phyloP scores from a whole-genome alignment of 2,797 vertebrate species.

The Cichlasoma orientale region DNA sequence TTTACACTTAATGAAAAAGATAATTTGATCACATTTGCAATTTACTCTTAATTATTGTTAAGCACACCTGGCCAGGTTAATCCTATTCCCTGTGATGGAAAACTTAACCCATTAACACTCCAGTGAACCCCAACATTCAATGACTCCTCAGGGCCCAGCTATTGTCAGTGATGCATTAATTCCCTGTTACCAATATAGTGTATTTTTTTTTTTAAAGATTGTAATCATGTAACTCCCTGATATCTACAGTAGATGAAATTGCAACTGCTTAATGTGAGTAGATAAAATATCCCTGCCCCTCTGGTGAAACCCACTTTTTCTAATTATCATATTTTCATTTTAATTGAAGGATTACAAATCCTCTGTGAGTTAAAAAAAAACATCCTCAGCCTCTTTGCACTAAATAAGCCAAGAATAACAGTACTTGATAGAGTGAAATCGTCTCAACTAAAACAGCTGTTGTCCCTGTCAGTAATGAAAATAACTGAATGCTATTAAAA shows the following conservation, averaged over 20 bases:
- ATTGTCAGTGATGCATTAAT: background rate
- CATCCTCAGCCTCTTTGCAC: background rate
- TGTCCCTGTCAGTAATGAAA: background rate
- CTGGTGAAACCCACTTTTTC: background rate
- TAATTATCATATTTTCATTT: slow-evolving; percentile 12
- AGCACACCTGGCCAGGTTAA: background rate
- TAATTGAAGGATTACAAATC: slow-evolving; percentile 27
- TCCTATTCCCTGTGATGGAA: rapidly evolving
- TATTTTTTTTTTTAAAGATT: background rate
- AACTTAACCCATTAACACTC: background rate
- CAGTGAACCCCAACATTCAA: background rate
- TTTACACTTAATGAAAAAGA: too few relatives aligned
- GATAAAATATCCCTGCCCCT: background rate
- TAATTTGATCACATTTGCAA: too few relatives aligned
- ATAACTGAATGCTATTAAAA: background rate
- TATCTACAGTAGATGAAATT: background rate
- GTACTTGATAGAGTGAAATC: background rate
- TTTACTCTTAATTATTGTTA: background rate
- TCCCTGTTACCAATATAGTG: background rate
- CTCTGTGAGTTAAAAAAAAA: slow-evolving; percentile 2
- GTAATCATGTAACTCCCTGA: background rate
- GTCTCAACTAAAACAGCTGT: background rate
- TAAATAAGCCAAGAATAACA: background rate
- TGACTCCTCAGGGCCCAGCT: background rate
- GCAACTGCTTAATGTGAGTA: background rate